Evolutionary conservation across 2,888 invertebrate genomes (phyloP).

Genomic region (Leptothorax acervorum): DNA sequence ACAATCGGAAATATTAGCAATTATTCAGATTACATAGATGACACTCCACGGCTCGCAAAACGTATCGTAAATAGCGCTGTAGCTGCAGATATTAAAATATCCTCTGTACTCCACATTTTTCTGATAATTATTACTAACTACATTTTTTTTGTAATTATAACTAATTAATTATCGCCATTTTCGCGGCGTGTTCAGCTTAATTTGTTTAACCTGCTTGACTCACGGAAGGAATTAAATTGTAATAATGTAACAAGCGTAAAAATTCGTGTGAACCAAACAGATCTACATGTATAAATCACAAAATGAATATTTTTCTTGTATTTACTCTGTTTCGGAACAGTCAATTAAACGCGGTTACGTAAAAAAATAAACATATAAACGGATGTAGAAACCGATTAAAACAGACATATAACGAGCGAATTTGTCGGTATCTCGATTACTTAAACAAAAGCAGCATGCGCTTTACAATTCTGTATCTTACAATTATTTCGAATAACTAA

Average conservation of each 20-base stretch:
- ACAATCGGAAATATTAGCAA: not conserved
- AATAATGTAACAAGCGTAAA: not conserved
- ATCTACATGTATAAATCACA: not conserved
- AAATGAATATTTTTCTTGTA: not conserved
- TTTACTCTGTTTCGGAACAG: not conserved
- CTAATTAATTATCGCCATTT: not conserved
- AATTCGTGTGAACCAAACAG: not conserved
- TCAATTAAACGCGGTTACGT: not conserved
- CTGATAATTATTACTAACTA: not conserved
- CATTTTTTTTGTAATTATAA: not conserved
- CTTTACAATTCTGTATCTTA: not conserved
- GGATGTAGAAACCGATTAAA: not conserved
- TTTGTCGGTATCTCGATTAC: not conserved
- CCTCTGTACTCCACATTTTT: not conserved
- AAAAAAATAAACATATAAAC: not conserved
- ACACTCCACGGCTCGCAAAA: not conserved
- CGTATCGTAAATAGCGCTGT: not conserved
- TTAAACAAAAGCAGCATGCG: not conserved
- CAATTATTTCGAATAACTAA: not conserved
- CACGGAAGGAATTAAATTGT: conserved; percentile 4
- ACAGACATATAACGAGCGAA: not conserved
- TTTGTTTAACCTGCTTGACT: not conserved
- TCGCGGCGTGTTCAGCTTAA: not conserved
- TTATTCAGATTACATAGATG: not conserved
- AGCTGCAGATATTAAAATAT: not conserved